These are phyloP conservation scores for Threskiornis aethiopicus DNA, from an alignment of 2,797 vertebrate species.

Conservation along the genomic window DNA sequence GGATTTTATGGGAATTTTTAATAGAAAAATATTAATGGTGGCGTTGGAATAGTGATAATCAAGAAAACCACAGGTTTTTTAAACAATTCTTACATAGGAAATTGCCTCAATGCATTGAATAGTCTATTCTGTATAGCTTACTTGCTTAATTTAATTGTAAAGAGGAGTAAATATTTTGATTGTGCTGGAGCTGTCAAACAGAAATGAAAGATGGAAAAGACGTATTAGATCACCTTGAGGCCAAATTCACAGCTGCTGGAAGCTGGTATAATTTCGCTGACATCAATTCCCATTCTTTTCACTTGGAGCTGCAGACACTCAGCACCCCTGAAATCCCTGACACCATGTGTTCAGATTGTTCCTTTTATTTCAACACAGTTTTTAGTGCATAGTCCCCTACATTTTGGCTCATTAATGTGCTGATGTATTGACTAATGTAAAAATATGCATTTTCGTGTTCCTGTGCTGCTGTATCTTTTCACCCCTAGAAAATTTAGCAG, in stretches of 20 bases:
- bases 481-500: background rate
- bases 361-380: background rate
- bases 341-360: background rate
- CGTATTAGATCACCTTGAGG: background rate
- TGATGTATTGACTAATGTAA: background rate
- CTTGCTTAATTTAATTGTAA: background rate
- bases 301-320: background rate
- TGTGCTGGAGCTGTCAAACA: background rate
- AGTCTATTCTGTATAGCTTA: background rate
- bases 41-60: background rate
- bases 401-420: background rate
- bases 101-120: background rate
- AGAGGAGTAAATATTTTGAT: background rate
- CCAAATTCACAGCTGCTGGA: constrained; percentile 13
- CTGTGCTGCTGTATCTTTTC: background rate
- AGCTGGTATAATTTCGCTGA: constrained; percentile 1
- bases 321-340: background rate
- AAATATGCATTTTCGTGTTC: background rate
- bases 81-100: background rate
- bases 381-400: background rate
- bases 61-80: background rate
- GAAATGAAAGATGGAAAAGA: constrained; percentile 19
- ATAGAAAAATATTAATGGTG: background rate
- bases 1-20: background rate
- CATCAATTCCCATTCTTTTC: background rate